These are phyloP conservation scores for Arvicanthis niloticus DNA, from an alignment of 2,113 vertebrate species.

Conservation along the genomic window DNA sequence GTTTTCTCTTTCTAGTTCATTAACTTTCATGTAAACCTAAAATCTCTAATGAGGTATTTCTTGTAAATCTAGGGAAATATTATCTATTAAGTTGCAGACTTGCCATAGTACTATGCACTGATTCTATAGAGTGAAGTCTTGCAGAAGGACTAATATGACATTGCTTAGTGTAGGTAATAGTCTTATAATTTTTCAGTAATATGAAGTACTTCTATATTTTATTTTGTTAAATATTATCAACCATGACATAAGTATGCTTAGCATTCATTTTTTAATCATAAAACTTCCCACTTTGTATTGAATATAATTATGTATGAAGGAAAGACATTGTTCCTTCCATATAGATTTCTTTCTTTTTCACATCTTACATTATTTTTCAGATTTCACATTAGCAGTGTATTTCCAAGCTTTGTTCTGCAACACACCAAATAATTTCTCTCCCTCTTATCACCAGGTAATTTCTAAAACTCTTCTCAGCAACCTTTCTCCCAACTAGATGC, in stretches of 20 bases:
- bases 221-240: background rate
- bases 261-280: background rate
- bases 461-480: constrained; percentile 76
- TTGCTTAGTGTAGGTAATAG: background rate
- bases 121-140: background rate
- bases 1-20: background rate
- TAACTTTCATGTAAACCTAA: background rate
- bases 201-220: background rate
- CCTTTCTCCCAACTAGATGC: constrained; percentile 78
- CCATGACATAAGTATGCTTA: background rate
- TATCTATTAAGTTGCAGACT: background rate
- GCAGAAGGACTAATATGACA: background rate
- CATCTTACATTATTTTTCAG: constrained; percentile 28
- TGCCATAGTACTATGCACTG: background rate
- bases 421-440: constrained; percentile 79
- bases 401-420: constrained; percentile 62
- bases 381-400: background rate
- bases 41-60: background rate
- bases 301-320: background rate
- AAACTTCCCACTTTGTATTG: background rate
- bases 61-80: background rate
- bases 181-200: background rate
- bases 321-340: background rate
- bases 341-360: constrained; percentile 48
- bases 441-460: constrained; percentile 78